Percentiles rank a stretch among this genome's conserved stretches.
Evolutionary conservation across 2,113 vertebrate genomes (phyloP).

Genomic region (Osmerus eperlanus): DNA sequence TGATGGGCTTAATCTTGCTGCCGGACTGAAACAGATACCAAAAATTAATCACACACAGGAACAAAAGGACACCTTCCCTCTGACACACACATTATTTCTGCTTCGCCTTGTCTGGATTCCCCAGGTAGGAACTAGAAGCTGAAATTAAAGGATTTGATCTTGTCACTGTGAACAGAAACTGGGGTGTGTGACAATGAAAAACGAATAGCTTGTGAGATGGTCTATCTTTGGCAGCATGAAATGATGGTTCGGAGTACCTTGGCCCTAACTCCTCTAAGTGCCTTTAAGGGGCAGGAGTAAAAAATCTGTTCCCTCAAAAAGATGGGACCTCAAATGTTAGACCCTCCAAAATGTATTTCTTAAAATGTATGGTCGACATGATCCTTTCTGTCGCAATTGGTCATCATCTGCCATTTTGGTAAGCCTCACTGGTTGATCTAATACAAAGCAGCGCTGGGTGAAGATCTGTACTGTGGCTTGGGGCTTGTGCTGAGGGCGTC

Average conservation of each 20-base stretch:
- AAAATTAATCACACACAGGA: constrained; percentile 32
- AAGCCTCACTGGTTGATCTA: constrained; percentile 51
- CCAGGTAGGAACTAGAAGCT: constrained; percentile 50
- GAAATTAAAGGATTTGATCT: constrained; percentile 54
- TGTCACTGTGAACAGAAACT: constrained; percentile 55
- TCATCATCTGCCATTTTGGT: constrained; percentile 16
- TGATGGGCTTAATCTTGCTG: constrained; percentile 19
- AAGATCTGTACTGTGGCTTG: constrained; percentile 33
- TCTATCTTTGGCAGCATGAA: constrained; percentile 25
- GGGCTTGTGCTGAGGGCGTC: constrained; percentile 53
- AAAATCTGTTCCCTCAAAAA: neutral
- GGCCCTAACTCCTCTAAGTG: constrained; percentile 41
- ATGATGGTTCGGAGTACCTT: constrained; percentile 38
- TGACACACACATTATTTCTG: constrained; percentile 33
- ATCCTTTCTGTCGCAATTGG: constrained; percentile 22
- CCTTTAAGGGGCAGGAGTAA: neutral
- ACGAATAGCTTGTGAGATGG: constrained; percentile 41
- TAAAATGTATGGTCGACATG: neutral
- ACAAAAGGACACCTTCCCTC: constrained; percentile 19
- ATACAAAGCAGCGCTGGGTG: constrained; percentile 26
- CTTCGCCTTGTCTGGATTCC: constrained; percentile 26
- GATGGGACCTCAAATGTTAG: neutral
- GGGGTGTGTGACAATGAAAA: constrained; percentile 59
- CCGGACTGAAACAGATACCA: constrained; percentile 25
- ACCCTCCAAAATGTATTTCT: neutral